phyloP scores from a whole-genome alignment of 1,140 invertebrate species.

The Eriocheir sinensis region DNA sequence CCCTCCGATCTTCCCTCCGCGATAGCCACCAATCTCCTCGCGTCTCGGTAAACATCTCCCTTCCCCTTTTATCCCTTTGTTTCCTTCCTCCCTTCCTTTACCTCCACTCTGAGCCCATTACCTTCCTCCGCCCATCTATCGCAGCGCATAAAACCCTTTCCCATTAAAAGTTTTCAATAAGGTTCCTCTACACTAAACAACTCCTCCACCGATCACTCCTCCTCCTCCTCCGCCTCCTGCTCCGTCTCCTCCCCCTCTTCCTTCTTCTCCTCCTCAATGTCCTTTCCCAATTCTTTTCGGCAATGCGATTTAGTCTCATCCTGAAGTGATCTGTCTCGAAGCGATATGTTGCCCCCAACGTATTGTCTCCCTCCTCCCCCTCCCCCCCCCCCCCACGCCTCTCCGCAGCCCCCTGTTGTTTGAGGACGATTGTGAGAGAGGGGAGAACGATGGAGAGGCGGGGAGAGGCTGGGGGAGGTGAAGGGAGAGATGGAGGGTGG shows the following conservation, averaged over 20 bases:
- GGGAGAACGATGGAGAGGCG: not conserved
- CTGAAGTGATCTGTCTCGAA: conserved; percentile 14
- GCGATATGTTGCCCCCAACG: not conserved
- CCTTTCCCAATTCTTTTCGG: not conserved
- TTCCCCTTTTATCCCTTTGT: not conserved
- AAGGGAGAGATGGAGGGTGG: too few relatives aligned
- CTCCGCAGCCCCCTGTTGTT: not conserved
- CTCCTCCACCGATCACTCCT: not conserved
- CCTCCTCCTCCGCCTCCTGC: not conserved
- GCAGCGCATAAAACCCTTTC: not conserved
- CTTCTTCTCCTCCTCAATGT: conserved; percentile 7
- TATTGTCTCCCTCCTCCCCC: not conserved
- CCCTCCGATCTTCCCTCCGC: too few relatives aligned
- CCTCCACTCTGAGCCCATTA: not conserved
- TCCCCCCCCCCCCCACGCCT: not conserved
- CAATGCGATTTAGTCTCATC: conserved; percentile 4
- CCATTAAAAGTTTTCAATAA: conserved; percentile 41
- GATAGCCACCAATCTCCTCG: not conserved
- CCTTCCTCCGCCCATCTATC: not conserved
- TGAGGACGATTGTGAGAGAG: conserved; percentile 23
- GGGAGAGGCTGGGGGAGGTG: not conserved
- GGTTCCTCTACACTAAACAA: not conserved
- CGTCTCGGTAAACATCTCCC: not conserved
- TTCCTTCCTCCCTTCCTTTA: not conserved
- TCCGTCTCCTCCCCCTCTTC: conserved; percentile 8